Evolutionary conservation across 2,113 vertebrate genomes (phyloP).

Genomic region (Candoia aspera): DNA sequence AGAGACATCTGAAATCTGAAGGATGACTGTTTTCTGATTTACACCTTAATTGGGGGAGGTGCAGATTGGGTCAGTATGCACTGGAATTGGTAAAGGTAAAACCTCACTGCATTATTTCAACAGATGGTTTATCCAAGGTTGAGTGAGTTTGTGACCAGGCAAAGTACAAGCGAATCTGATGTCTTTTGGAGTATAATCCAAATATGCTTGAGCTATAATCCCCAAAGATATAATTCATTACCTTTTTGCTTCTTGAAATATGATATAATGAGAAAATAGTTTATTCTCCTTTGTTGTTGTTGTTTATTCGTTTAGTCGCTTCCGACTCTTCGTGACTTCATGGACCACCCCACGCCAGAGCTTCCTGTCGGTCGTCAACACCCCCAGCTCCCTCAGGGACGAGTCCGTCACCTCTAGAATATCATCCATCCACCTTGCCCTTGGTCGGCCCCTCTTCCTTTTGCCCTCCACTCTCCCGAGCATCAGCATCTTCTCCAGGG

Average conservation of each 20-base stretch:
- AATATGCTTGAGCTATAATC: constrained; percentile 16
- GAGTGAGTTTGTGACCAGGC: neutral
- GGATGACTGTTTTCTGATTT: neutral
- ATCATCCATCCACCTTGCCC: too few relatives aligned
- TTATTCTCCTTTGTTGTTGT: neutral
- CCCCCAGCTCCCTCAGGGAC: too few relatives aligned
- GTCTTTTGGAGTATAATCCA: neutral
- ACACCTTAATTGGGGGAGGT: neutral
- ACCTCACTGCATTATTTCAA: constrained; percentile 4
- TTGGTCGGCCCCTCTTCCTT: too few relatives aligned
- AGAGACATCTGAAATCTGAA: neutral
- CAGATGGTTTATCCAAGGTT: neutral
- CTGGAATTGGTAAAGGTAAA: neutral
- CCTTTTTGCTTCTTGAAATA: constrained; percentile 22
- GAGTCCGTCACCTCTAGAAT: too few relatives aligned
- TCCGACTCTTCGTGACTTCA: too few relatives aligned
- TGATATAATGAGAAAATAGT: neutral
- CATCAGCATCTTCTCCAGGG: too few relatives aligned
- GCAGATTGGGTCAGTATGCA: neutral
- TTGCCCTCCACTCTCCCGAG: too few relatives aligned
- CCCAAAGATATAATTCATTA: neutral
- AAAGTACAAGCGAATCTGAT: neutral
- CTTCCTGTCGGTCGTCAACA: too few relatives aligned
- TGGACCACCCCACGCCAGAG: too few relatives aligned
- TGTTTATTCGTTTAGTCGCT: too few relatives aligned